Conservation (phyloP, 2,113 vertebrate genomes). For the Lepisosteus oculatus region DNA sequence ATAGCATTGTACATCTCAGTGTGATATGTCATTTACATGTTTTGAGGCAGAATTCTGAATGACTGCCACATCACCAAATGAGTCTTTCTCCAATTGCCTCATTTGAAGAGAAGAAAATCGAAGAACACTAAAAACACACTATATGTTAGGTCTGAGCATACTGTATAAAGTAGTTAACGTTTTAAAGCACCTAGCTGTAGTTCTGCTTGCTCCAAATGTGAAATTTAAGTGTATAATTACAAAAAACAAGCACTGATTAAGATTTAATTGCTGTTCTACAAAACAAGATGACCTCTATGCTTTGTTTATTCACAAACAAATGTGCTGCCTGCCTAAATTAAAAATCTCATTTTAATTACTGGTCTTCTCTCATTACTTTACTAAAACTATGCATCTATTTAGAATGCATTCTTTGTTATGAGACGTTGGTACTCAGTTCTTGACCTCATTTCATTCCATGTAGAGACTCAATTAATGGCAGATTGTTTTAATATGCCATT, state of each 20-base stretch:
- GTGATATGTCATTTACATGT: too few species aligned
- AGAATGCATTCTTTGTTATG: conserved; percentile 46
- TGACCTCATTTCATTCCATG: conserved; percentile 65
- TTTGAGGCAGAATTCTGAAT: too few species aligned
- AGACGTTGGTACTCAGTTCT: conserved; percentile 43
- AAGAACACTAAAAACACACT: neutral
- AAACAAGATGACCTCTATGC: conserved; percentile 69
- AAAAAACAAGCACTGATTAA: conserved; percentile 56
- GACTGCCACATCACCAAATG: too few species aligned
- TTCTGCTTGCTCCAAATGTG: neutral
- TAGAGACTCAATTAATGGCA: conserved; percentile 68
- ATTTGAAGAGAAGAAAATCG: too few species aligned
- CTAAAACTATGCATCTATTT: conserved; percentile 50
- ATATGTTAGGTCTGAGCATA: neutral
- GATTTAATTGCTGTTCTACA: conserved; percentile 71
- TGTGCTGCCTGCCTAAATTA: conserved; percentile 63
- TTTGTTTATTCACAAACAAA: conserved; percentile 72
- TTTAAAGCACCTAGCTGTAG: neutral
- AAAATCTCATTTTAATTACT: conserved; percentile 69
- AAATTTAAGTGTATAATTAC: neutral
- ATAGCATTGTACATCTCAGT: too few species aligned
- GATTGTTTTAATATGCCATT: conserved; percentile 53
- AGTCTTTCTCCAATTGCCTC: neutral
- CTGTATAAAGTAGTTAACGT: neutral
- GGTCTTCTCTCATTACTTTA: conserved; percentile 58